A percentile compares a stretch with the other conserved stretches of the same genome.
phyloP scores from a whole-genome alignment of 1,140 invertebrate species.

The Zophobas atratus region DNA sequence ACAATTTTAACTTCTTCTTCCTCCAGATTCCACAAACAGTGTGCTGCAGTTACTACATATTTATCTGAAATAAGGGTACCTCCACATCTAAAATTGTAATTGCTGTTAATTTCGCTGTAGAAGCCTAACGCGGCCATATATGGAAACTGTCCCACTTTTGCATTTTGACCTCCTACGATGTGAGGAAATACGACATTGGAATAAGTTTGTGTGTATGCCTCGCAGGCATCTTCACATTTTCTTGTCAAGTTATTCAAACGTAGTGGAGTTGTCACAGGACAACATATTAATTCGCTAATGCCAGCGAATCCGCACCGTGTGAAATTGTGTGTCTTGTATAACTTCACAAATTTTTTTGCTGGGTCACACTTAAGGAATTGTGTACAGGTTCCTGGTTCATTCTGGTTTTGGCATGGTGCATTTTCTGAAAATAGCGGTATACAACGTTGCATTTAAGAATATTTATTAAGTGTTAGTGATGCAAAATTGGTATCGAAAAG shows the following conservation, averaged over 20 bases:
- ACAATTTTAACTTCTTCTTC: constrained; percentile 49
- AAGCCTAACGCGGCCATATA: constrained; percentile 57
- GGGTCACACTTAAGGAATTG: background rate
- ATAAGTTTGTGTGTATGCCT: constrained; percentile 51
- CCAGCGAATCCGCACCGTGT: constrained; percentile 54
- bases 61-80: constrained; percentile 59
- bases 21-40: constrained; percentile 58
- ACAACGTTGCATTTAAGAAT: no score
- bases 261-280: constrained; percentile 47
- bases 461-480: no score
- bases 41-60: constrained; percentile 63
- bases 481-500: no score
- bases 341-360: background rate
- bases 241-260: background rate
- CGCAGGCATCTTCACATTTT: constrained; percentile 55
- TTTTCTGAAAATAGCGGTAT: no score
- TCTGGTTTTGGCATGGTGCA: no score
- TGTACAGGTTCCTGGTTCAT: background rate
- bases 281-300: constrained; percentile 54
- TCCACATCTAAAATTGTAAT: constrained; percentile 51
- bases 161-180: constrained; percentile 60
- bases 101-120: background rate
- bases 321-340: constrained; percentile 47
- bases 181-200: constrained; percentile 52
- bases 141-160: constrained; percentile 60